Evolutionary conservation across 1,140 invertebrate genomes (phyloP).

Genomic region (Drosophila rhopaloa): DNA sequence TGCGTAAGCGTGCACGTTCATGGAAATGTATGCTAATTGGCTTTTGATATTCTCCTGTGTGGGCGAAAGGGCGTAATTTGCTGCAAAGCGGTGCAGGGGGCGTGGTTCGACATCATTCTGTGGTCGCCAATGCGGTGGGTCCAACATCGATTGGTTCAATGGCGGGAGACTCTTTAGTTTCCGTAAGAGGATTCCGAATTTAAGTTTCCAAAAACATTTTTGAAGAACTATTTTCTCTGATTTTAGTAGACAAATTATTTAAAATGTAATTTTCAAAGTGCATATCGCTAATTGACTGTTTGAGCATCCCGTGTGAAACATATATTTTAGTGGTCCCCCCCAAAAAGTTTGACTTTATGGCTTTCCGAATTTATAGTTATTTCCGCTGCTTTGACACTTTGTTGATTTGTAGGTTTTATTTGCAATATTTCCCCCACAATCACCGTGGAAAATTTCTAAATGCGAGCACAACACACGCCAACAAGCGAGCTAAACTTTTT

Average conservation of each 20-base stretch:
- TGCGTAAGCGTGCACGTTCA: slow-evolving; percentile 20
- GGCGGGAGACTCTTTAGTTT: not conserved
- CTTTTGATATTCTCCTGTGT: slow-evolving; percentile 73
- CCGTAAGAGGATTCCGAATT: not conserved
- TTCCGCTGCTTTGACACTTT: slow-evolving; percentile 44
- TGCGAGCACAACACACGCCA: slow-evolving; percentile 3
- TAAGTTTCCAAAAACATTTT: not conserved
- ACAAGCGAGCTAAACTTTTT: slow-evolving; percentile 62
- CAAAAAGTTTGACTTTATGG: not conserved
- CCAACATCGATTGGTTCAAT: slow-evolving; percentile 7
- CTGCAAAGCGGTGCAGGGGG: slow-evolving; percentile 15
- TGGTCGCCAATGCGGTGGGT: slow-evolving; percentile 15
- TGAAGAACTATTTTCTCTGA: no score
- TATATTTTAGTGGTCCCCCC: not conserved
- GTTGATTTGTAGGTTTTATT: slow-evolving; percentile 69
- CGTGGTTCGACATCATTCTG: slow-evolving; percentile 52
- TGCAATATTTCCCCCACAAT: slow-evolving; percentile 12
- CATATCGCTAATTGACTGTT: slow-evolving; percentile 2
- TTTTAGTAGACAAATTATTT: not conserved
- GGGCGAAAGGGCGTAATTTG: slow-evolving; percentile 46
- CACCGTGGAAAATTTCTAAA: slow-evolving; percentile 11
- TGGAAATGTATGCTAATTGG: slow-evolving; percentile 81
- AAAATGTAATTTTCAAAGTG: not conserved
- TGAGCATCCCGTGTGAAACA: not conserved
- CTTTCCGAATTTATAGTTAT: slow-evolving; percentile 47